These are phyloP conservation scores for Phylloscopus collybita DNA, from an alignment of 2,797 vertebrate genomes.

Conservation along the genomic window DNA sequence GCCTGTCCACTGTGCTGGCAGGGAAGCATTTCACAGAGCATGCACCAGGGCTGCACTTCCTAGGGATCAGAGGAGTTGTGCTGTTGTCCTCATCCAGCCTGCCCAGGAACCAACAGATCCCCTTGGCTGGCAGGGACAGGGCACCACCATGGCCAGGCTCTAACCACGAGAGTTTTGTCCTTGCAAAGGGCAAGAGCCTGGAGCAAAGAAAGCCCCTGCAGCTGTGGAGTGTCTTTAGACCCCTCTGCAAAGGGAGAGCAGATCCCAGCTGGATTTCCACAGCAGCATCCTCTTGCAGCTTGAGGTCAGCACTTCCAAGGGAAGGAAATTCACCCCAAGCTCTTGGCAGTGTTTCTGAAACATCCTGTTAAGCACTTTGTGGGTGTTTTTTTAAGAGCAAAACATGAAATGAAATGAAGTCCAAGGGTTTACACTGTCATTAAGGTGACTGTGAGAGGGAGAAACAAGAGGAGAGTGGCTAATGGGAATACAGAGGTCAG, in stretches of 20 bases:
- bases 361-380: neutral
- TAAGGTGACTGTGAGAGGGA: neutral
- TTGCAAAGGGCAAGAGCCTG: neutral
- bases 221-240: neutral
- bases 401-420: neutral
- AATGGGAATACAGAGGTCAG: neutral
- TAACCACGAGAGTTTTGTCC: neutral
- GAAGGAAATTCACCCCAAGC: neutral
- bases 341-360: constrained; percentile 18
- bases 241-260: neutral
- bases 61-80: neutral
- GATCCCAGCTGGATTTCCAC: neutral
- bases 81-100: neutral
- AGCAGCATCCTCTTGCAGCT: neutral
- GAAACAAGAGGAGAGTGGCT: neutral
- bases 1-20: neutral
- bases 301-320: neutral
- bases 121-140: neutral
- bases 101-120: fast-evolving
- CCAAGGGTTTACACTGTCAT: neutral
- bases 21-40: neutral
- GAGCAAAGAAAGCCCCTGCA: neutral
- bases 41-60: neutral
- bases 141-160: fast-evolving
- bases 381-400: neutral